Evolutionary conservation across 1,140 invertebrate genomes (phyloP).

Genomic region (Aethina tumida): DNA sequence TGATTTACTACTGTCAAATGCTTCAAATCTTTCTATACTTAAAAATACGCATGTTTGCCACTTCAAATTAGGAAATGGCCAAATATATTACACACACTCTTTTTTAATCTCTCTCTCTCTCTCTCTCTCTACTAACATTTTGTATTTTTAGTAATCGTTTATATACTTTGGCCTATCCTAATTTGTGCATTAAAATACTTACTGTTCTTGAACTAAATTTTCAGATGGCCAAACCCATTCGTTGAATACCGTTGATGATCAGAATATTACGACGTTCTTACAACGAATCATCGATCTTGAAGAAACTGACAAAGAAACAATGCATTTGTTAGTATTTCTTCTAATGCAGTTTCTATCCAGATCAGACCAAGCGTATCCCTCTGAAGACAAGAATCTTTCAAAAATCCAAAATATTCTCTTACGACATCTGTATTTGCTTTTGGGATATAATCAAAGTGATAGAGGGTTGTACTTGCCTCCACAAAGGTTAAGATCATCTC

Average conservation of each 20-base stretch:
- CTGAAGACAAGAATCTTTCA: constrained; percentile 69
- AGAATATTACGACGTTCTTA: constrained; percentile 53
- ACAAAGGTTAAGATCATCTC: constrained; percentile 70
- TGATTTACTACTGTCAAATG: neutral
- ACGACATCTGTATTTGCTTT: constrained; percentile 81
- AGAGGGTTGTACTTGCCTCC: constrained; percentile 86
- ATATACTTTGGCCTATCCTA: too few species aligned
- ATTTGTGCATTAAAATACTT: too few species aligned
- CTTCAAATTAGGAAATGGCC: too few species aligned
- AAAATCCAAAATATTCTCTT: constrained; percentile 82
- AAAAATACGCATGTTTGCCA: too few species aligned
- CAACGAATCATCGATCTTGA: constrained; percentile 84
- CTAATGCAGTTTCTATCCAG: constrained; percentile 90
- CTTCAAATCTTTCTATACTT: too few species aligned
- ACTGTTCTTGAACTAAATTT: constrained; percentile 18
- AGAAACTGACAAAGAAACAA: constrained; percentile 90
- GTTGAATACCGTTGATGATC: constrained; percentile 60
- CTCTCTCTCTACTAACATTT: too few species aligned
- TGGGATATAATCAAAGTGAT: constrained; percentile 88
- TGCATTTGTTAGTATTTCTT: constrained; percentile 89
- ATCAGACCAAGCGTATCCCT: constrained; percentile 66
- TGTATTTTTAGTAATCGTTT: too few species aligned
- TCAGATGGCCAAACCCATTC: constrained; percentile 71
- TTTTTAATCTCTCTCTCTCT: too few species aligned
- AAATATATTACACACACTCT: too few species aligned